Evolutionary conservation across 2,797 vertebrate genomes (phyloP), one percentile per base, ranked within the genome.

Genomic region (Helarctos malayanus): DNA sequence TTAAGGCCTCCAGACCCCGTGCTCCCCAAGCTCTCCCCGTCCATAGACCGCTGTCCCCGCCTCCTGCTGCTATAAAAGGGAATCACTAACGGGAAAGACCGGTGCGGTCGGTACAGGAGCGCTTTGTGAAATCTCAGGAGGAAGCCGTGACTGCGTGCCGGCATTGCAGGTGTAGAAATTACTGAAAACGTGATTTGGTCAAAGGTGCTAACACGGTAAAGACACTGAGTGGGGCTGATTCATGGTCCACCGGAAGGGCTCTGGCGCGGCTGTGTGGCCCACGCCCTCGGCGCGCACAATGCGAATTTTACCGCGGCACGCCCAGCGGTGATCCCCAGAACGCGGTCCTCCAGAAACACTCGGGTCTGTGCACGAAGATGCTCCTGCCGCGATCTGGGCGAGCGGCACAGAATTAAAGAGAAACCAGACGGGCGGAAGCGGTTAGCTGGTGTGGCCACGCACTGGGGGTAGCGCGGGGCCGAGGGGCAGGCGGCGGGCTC

Each of bases 211-310:
- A 35, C 47, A 45, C 16, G 2, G 4, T 23, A 6, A 79, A 65
- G 89, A 41, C 19, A 29, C 7, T 5, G 13, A 23, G 54, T 2
- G 38, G n/a, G 35, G 25, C 1, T 3, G 54, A 41, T 41, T n/a
- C 13, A 0, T 6, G 16, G 15, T n/a, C 35, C 11, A 0, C 1
- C 15, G 0, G 41, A 49, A 68, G 35, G 76, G 41, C 5, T 1
- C 7, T 21, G 45, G 9, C 5, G 1, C 25, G 2, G 65, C 35
- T 69, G 2, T 12, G 32, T 11, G 45, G 56, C 12, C 35, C 27
- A n/a, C 12, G 0, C 25, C 25, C 12, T 49, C 1, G 0, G 23
- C 11, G n/a, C 6, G 27, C 45, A 15, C 65, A 8, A 0, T 7
- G 11, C 49, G 65, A 21, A 59, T 13, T 38, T 25, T 25, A 14